phyloP scores from a whole-genome alignment of 2,113 vertebrate genomes.

The Chelonoidis abingdonii region DNA sequence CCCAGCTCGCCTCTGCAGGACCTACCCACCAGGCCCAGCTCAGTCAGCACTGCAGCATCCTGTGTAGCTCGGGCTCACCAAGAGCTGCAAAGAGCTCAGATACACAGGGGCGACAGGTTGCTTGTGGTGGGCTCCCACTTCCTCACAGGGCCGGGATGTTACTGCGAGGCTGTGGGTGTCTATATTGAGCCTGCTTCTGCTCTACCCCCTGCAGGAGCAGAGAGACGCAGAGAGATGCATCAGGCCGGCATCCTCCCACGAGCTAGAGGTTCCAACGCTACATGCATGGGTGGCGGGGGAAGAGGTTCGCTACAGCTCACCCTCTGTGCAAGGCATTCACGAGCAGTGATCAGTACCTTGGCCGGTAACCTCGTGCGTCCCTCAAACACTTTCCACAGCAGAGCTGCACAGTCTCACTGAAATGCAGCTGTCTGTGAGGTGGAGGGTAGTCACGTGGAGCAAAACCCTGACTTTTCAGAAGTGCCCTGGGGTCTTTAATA shows the following conservation, averaged over 20 bases:
- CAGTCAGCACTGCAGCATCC: fast-evolving
- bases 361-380: not conserved
- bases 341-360: not conserved
- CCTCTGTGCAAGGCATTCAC: too few species aligned
- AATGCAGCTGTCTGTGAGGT: not conserved
- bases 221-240: not conserved
- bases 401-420: not conserved
- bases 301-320: not conserved
- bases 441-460: not conserved
- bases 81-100: not conserved
- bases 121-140: not conserved
- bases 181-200: not conserved
- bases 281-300: not conserved
- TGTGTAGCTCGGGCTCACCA: fast-evolving
- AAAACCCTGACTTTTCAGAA: not conserved
- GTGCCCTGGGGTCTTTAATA: not conserved
- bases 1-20: not conserved
- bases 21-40: not conserved
- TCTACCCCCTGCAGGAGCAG: not conserved
- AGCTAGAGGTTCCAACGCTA: not conserved
- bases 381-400: not conserved
- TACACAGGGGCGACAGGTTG: not conserved
- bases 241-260: not conserved
- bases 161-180: not conserved
- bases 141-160: not conserved